Percentiles rank a stretch among this genome's conserved stretches.
Conservation (phyloP, 2,888 invertebrate species). For the Apodemia duryi region DNA sequence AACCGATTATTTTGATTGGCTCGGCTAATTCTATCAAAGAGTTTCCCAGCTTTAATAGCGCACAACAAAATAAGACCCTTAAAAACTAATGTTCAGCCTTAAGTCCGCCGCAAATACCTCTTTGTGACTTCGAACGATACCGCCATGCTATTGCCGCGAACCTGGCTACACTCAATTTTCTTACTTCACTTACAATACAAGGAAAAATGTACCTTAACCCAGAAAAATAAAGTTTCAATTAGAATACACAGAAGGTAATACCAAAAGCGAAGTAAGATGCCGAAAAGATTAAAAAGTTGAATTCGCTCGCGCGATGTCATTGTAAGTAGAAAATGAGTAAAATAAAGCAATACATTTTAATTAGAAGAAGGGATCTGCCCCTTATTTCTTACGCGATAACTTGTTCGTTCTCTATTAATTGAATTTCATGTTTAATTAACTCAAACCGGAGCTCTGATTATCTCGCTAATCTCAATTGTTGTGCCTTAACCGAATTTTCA, state of each 20-base stretch:
- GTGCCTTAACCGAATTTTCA: constrained; percentile 53
- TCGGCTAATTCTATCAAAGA: constrained; percentile 73
- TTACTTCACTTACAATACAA: constrained; percentile 30
- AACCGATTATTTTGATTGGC: constrained; percentile 72
- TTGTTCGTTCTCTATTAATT: constrained; percentile 73
- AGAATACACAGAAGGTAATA: constrained; percentile 24
- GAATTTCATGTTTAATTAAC: constrained; percentile 79
- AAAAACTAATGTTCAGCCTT: constrained; percentile 77
- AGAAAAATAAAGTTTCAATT: constrained; percentile 31
- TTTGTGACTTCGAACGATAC: constrained; percentile 69
- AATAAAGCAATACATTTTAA: constrained; percentile 80
- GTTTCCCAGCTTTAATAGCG: constrained; percentile 62
- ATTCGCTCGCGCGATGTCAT: constrained; percentile 74
- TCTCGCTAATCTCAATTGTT: constrained; percentile 58
- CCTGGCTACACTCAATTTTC: constrained; percentile 60
- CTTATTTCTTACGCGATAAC: constrained; percentile 76
- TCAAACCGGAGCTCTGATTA: constrained; percentile 63
- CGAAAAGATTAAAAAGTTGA: constrained; percentile 76
- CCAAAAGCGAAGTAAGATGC: constrained; percentile 60
- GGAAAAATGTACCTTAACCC: constrained; percentile 35
- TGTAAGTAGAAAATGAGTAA: constrained; percentile 79
- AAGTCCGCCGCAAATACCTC: constrained; percentile 76
- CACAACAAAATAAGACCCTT: constrained; percentile 76
- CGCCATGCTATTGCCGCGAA: constrained; percentile 48
- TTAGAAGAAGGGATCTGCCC: constrained; percentile 74